A percentile compares a stretch with the other conserved stretches of the same genome.
phyloP scores from a whole-genome alignment of 2,113 vertebrate species.

The Chrysemys picta region DNA sequence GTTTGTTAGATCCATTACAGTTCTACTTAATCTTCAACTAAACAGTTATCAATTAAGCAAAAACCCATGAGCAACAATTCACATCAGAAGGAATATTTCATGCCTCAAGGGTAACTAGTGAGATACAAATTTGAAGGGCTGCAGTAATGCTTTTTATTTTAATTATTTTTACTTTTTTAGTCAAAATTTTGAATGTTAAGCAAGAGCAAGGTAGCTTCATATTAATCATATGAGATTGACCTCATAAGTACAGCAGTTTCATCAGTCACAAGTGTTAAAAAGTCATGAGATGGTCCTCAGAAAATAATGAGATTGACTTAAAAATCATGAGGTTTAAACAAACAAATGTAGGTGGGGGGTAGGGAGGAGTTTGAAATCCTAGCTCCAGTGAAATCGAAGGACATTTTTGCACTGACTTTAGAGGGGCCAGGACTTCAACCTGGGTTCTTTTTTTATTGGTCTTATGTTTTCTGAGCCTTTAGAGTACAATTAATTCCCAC shows the following conservation, averaged over 20 bases:
- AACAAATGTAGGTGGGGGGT: background rate
- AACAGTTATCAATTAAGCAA: constrained; percentile 30
- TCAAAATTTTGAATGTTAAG: background rate
- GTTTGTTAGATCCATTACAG: constrained; percentile 14
- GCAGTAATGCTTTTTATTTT: background rate
- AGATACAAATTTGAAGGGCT: background rate
- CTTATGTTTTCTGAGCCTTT: background rate
- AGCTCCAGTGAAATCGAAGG: background rate
- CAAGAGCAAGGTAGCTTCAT: background rate
- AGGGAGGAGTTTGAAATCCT: background rate
- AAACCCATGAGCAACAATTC: background rate
- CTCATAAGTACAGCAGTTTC: background rate
- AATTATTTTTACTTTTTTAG: background rate
- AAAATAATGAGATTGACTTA: background rate
- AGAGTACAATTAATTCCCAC: background rate
- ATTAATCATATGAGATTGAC: background rate
- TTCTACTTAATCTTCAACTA: constrained; percentile 14
- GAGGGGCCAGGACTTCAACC: background rate
- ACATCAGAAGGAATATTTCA: background rate
- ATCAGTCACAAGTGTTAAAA: background rate
- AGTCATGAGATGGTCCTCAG: background rate
- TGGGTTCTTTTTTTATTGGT: background rate
- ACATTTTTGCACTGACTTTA: background rate
- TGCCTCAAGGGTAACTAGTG: background rate
- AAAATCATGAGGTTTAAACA: background rate